Base-by-base conservation (phyloP, 1,140 invertebrate genomes). In the Archivesica marissinica region DNA sequence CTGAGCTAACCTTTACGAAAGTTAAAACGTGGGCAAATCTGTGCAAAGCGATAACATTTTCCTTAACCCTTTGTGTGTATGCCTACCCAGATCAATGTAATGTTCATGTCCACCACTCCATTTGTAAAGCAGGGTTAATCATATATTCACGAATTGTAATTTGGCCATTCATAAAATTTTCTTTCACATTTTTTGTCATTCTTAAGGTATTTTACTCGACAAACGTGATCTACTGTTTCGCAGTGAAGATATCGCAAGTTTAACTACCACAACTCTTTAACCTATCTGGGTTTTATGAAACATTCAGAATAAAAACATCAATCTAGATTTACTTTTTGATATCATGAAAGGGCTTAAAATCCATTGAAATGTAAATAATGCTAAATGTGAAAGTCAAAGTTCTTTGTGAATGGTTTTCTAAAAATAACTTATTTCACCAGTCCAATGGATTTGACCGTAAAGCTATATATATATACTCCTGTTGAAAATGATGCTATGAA, bases 91-190 rank as follows among this genome's bases (percentile, higher is more conserved):
- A 56, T 20, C 68, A 74, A 52, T 74, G n/a, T 50, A 30, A 25
- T 74, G 44, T 77, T 39, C 54, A 61, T 77, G 33, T 39, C 23
- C 9, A 61, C 33, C 9, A 38, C 75, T 56, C 59, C 33, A 61
- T 59, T 61, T 77, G 75, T 77, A 81, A 70, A 81, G 68, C 64
- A 23, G 41, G 66, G 66, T 33, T 70, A 54, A 72, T 72, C 28
- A 56, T 56, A 20, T 59, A 81, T 72, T 81, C 79, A 81, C 47
- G 17, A 39, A 52, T 28, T 52, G 64, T 54, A 70, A 81, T 72
- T 81, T 70, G 79, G 47, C 56, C 79, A 81, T 81, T 81, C 79
- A 81, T 81, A 81, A 81, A 81, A 80, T 35, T 59, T 59, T 80
- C 47, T 6, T 61, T 7, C 30, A 25, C 41, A 44, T 9, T 66